Evolutionary conservation across 2,888 invertebrate genomes (phyloP).

Genomic region (Nomada fucata): DNA sequence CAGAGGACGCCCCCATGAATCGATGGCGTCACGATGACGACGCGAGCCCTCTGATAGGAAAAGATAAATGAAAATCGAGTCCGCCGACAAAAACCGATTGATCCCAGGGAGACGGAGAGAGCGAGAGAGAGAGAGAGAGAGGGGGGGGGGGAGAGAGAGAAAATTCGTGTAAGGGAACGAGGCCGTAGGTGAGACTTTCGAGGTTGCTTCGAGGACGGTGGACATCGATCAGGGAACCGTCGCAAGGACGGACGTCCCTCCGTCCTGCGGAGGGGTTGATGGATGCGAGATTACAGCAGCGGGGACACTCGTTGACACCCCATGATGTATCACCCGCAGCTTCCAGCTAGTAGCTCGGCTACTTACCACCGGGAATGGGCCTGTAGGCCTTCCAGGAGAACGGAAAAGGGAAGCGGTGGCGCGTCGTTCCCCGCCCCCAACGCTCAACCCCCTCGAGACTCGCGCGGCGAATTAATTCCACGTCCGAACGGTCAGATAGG

Average conservation of each 20-base stretch:
- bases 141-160: constrained; percentile 38
- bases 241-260: constrained; percentile 64
- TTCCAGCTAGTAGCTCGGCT: constrained; percentile 69
- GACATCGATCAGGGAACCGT: constrained; percentile 81
- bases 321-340: constrained; percentile 78
- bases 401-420: constrained; percentile 56
- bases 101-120: too few relatives aligned
- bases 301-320: constrained; percentile 80
- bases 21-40: constrained; percentile 55
- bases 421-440: constrained; percentile 6
- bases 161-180: constrained; percentile 24
- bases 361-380: constrained; percentile 69
- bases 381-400: constrained; percentile 44
- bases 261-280: constrained; percentile 78
- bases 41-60: constrained; percentile 62
- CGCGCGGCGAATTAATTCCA: constrained; percentile 32
- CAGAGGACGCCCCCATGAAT: constrained; percentile 12
- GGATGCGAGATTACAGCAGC: constrained; percentile 82
- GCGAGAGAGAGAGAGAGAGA: too few relatives aligned
- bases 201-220: constrained; percentile 68
- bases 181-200: constrained; percentile 64
- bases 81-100: constrained; percentile 70
- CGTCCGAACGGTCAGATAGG: not conserved
- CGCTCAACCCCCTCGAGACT: not conserved
- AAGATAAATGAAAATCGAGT: constrained; percentile 72